Evolutionary conservation across 35 echinoderm and acorn worm genomes (phyloP), one percentile per base, ranked within the genome.

Genomic region (Hemicentrotus pulcherrimus): DNA sequence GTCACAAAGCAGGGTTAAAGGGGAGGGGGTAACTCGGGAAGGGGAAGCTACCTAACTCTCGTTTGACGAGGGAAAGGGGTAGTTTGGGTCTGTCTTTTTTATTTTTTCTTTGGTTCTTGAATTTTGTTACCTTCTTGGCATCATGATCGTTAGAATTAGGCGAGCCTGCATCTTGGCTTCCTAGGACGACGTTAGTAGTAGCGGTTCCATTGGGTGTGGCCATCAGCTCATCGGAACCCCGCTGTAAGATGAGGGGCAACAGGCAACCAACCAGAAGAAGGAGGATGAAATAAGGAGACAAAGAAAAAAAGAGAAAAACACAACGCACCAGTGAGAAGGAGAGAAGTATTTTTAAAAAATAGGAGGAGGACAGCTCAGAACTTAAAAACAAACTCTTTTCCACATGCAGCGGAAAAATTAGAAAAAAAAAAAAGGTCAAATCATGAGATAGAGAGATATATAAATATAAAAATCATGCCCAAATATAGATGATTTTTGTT

Each of bases 321-420:
- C 91, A 93, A 93, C 91, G 91, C 91, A 93, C 91, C 91, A 93
- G 91, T 93, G 91, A 93, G 91, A 93, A 93, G 91, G 14, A 58
- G 91, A 93, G 47, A 58, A 93, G 91, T 50, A 55, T 50, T 50
- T 89, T 93, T 93, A 93, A 93, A 93, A 45, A 91, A 47, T 45
- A 47, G 90, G 32, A 86, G 88, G 32, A 93, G 48, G 91, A 93
- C 91, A 93, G 91, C 88, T 93, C 19, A 55, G 91, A 93, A 93
- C 46, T 55, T 55, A 47, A 93, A 93, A 93, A 93, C 46, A 93
- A 93, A 93, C 32, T 31, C 10, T 58, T 31, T 93, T 93, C 91
- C 91, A 93, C 91, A 93, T 93, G 91, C 91, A 93, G 91, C 91
- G 91, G 91, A 93, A 93, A 90, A 93, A 31, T 93, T 31, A 58